These are phyloP conservation scores for Carterocephalus palaemon DNA, from an alignment of 2,888 invertebrate genomes.

Conservation along the genomic window DNA sequence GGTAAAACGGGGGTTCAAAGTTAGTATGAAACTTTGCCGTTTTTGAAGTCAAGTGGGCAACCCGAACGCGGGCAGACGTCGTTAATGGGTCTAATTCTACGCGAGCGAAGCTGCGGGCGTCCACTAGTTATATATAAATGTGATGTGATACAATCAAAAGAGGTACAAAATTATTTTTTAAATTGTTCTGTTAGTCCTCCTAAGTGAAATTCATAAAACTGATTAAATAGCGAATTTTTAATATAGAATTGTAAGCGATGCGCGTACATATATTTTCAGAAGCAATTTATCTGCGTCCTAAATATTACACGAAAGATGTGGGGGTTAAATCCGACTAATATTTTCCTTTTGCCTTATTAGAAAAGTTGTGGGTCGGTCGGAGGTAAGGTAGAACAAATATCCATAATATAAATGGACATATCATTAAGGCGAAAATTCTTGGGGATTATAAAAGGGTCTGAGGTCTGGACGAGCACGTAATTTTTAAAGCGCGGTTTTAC, in stretches of 20 bases:
- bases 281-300: constrained; percentile 10
- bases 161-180: too few relatives aligned
- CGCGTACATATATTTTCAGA: constrained; percentile 8
- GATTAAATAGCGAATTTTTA: too few relatives aligned
- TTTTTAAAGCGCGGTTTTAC: constrained; percentile 68
- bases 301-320: constrained; percentile 7
- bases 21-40: too few relatives aligned
- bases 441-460: constrained; percentile 69
- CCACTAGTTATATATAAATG: too few relatives aligned
- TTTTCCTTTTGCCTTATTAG: constrained; percentile 28
- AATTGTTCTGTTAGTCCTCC: too few relatives aligned
- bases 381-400: constrained; percentile 51
- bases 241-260: constrained; percentile 5
- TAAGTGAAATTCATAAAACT: too few relatives aligned
- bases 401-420: constrained; percentile 61
- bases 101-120: too few relatives aligned
- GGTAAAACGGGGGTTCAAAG: too few relatives aligned
- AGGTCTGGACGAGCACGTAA: constrained; percentile 53
- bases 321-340: constrained; percentile 18
- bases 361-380: constrained; percentile 37
- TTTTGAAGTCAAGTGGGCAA: too few relatives aligned
- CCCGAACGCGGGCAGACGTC: too few relatives aligned
- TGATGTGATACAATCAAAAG: too few relatives aligned
- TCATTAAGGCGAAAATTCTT: constrained; percentile 68
- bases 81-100: too few relatives aligned